Conservation (phyloP, 2,888 invertebrate species). For the Leucoptera coffeella region DNA sequence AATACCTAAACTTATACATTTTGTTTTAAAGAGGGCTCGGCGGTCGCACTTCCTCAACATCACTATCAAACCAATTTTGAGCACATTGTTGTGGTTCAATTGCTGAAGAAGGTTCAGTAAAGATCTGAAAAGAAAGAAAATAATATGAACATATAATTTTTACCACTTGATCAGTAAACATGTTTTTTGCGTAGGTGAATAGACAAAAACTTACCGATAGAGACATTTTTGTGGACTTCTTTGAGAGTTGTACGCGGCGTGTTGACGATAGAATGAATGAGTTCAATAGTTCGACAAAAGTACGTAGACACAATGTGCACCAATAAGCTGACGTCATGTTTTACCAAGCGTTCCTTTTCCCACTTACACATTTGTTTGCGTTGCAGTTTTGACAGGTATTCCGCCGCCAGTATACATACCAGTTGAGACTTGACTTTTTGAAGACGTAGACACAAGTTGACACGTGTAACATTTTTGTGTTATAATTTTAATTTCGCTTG, state of each 20-base stretch:
- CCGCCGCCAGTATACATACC: too few species aligned
- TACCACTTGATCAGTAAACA: background rate
- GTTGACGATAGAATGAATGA: background rate
- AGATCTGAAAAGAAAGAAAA: conserved; percentile 1
- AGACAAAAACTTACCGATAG: background rate
- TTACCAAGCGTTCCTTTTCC: too few species aligned
- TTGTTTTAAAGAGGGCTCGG: too few species aligned
- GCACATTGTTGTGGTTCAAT: background rate
- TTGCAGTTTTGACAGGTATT: too few species aligned
- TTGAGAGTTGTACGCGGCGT: background rate
- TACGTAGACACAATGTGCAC: background rate
- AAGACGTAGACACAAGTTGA: too few species aligned
- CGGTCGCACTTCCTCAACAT: background rate
- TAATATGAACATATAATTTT: too few species aligned
- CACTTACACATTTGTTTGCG: background rate
- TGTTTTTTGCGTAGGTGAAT: background rate
- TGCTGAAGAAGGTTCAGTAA: background rate
- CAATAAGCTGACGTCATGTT: too few species aligned
- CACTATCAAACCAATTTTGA: background rate
- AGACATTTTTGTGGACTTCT: background rate
- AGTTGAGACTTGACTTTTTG: too few species aligned
- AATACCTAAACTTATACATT: too few species aligned
- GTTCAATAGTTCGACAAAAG: background rate
- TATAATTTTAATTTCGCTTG: too few species aligned
- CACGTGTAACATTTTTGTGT: too few species aligned